Evolutionary conservation across 1,140 invertebrate species (phyloP), one percentile per base, ranked within the genome.

Genomic region (Drosophila rufa): DNA sequence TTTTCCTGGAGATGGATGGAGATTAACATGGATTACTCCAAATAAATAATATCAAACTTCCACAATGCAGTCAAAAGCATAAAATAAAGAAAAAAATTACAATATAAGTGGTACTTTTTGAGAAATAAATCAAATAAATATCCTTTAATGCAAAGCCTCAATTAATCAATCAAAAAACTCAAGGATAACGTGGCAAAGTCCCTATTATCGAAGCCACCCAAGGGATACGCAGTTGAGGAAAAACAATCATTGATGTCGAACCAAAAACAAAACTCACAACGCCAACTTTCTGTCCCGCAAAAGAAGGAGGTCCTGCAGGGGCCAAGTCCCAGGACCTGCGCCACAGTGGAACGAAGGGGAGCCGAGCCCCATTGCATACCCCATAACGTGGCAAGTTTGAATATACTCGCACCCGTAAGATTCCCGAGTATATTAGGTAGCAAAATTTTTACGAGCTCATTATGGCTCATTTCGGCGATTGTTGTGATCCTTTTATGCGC

Each of bases 391-490:
- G 70, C 75, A 90, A 91, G 82, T 90, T 91, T 91, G 86, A 90
- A 91, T 90, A 90, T 90, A 90, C 87, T 90, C 86, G 68, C 79
- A 82, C 80, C 84, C 85, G 71, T 90, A 90, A 91, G 90, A 91
- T 90, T 84, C 85, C 79, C 76, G 84, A 92, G 92, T 92, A 83
- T 92, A 92, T 92, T 92, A 92, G 92, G 92, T 92, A 92, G 91
- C 92, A 92, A 92, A 92, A 92, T 92, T 92, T 92, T 92, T 92
- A 92, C 92, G 92, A 92, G 86, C 92, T 92, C 92, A 92, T 92
- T 92, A 92, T 92, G 92, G 92, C 84, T 91, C 92, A 92, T 92
- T 92, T 92, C 92, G 92, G 87, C 92, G 92, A 92, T 92, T 92
- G 92, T 92, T 92, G 89, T 92, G 92, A 92, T 92, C 92, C 92